Conservation (phyloP, 2,113 vertebrate genomes). For the Paratilapia polleni region DNA sequence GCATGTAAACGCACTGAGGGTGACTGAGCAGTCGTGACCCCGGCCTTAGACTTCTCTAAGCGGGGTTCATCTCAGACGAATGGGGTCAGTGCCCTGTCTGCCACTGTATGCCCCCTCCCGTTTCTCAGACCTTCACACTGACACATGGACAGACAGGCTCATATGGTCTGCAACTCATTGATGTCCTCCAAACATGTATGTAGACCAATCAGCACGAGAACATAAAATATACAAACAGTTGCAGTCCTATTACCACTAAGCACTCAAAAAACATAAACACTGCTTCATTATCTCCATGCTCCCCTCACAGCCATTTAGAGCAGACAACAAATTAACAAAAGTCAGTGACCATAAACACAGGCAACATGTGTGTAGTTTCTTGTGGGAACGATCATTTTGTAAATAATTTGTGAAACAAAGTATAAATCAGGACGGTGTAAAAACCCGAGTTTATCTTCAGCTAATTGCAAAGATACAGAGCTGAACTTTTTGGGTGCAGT, state of each 20-base stretch:
- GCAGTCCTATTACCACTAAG: conserved; percentile 42
- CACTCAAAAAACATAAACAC: conserved; percentile 54
- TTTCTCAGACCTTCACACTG: conserved; percentile 59
- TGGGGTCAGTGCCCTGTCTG: conserved; percentile 73
- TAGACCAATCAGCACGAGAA: conserved; percentile 10
- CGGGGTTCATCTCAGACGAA: conserved; percentile 67
- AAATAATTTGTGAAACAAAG: conserved; percentile 77
- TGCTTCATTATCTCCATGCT: conserved; percentile 61
- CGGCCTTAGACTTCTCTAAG: conserved; percentile 64
- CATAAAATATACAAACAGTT: conserved; percentile 52
- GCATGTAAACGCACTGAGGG: conserved; percentile 8
- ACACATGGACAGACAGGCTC: conserved; percentile 54
- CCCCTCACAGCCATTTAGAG: conserved; percentile 49
- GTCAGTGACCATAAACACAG: conserved; percentile 79
- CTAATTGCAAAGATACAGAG: conserved; percentile 79
- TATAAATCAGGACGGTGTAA: conserved; percentile 74
- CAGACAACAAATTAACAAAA: conserved; percentile 71
- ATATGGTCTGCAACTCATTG: conserved; percentile 22
- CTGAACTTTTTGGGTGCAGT: conserved; percentile 64
- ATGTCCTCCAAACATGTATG: conserved; percentile 29
- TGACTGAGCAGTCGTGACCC: conserved; percentile 53
- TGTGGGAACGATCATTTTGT: conserved; percentile 78
- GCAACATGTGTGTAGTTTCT: conserved; percentile 71
- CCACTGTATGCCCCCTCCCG: conserved; percentile 58
- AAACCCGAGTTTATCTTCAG: conserved; percentile 77